Conservation (phyloP, 2,888 invertebrate genomes). For the Lithosia quadra region DNA sequence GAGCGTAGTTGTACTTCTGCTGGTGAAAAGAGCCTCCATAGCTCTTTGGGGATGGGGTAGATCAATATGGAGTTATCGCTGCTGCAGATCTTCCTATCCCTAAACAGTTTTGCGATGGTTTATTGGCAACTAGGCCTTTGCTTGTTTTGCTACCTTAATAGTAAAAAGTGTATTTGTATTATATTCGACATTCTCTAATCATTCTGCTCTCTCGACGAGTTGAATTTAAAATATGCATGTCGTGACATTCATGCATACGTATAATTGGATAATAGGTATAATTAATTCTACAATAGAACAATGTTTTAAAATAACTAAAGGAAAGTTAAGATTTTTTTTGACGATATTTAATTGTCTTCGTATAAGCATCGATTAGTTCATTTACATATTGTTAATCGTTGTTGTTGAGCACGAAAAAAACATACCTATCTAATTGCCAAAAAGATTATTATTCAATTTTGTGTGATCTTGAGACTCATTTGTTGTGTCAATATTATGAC, state of each 20-base stretch:
- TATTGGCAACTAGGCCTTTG: no score
- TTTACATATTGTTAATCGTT: conserved; percentile 33
- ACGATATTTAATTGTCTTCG: conserved; percentile 22
- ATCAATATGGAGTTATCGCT: no score
- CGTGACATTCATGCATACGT: conserved; percentile 11
- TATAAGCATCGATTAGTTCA: conserved; percentile 23
- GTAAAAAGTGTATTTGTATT: no score
- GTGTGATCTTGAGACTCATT: conserved; percentile 23
- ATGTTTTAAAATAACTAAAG: conserved; percentile 10
- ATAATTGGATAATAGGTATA: conserved; percentile 19
- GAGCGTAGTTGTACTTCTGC: no score
- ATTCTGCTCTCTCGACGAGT: background rate
- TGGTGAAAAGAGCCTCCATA: no score
- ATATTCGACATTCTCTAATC: no score
- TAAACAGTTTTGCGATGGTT: no score
- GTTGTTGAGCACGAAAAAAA: conserved; percentile 26
- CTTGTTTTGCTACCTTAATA: no score
- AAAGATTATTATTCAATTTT: conserved; percentile 20
- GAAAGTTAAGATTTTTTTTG: conserved; percentile 23
- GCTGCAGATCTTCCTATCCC: no score
- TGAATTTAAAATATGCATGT: background rate
- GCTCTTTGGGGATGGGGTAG: no score
- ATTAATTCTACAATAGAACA: conserved; percentile 4
- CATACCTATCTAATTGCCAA: conserved; percentile 14
- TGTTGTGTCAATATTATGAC: conserved; percentile 36